Percentiles rank a stretch among this genome's conserved stretches.
Evolutionary conservation across 2,888 invertebrate species (phyloP).

Genomic region (Drosophila kuntzei): DNA sequence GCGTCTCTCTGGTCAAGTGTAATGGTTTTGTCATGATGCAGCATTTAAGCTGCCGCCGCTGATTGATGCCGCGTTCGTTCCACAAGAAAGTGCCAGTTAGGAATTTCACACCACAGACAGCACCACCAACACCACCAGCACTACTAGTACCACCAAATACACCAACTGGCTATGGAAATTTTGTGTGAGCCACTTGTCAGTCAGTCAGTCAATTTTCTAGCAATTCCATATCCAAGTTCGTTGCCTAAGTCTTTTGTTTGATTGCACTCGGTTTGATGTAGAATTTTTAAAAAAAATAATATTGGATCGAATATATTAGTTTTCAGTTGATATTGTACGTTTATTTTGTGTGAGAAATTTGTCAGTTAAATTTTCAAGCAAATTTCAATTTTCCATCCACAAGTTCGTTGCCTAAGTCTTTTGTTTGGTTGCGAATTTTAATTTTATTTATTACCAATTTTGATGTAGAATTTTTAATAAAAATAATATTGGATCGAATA

Average conservation of each 20-base stretch:
- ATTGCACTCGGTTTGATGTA: background rate
- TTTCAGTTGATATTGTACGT: too few relatives aligned
- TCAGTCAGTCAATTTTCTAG: slow-evolving; percentile 31
- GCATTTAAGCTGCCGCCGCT: slow-evolving; percentile 81
- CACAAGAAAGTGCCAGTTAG: slow-evolving; percentile 69
- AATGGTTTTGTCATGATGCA: slow-evolving; percentile 84
- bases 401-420: slow-evolving; percentile 67
- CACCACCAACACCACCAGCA: slow-evolving; percentile 24
- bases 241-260: slow-evolving; percentile 64
- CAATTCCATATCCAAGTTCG: slow-evolving; percentile 46
- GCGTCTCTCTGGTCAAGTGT: slow-evolving; percentile 71
- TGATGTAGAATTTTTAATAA: background rate
- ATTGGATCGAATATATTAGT: too few relatives aligned
- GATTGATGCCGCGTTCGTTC: slow-evolving; percentile 72
- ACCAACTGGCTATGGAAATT: slow-evolving; percentile 66
- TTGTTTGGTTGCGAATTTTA: slow-evolving; percentile 35
- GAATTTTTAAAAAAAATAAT: too few relatives aligned
- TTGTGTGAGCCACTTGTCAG: slow-evolving; percentile 37
- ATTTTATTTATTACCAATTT: background rate
- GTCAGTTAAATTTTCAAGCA: too few relatives aligned
- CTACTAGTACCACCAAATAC: slow-evolving; percentile 10
- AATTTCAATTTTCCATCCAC: background rate
- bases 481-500: too few relatives aligned
- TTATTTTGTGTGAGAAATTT: background rate
- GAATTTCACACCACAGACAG: slow-evolving; percentile 73